Evolutionary conservation across 2,113 vertebrate species (phyloP).

Genomic region (Dendrocopos noguchii): DNA sequence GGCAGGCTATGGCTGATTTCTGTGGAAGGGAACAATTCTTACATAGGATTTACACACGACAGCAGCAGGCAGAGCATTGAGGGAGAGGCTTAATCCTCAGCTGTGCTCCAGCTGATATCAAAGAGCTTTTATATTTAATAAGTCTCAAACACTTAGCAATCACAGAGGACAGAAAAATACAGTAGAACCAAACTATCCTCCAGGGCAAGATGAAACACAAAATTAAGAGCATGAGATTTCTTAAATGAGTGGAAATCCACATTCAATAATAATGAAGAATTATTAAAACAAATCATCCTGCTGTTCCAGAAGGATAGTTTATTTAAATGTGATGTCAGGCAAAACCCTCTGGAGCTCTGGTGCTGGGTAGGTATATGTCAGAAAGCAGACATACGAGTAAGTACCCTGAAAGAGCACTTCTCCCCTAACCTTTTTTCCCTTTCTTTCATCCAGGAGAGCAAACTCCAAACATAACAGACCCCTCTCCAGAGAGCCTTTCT

Average conservation of each 20-base stretch:
- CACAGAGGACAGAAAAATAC: slow-evolving; percentile 36
- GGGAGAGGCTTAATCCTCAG: slow-evolving; percentile 57
- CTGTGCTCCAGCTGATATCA: slow-evolving; percentile 65
- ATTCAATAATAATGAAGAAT: neutral
- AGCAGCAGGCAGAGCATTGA: slow-evolving; percentile 42
- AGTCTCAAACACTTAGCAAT: slow-evolving; percentile 37
- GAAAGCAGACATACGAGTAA: neutral
- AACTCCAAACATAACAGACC: neutral
- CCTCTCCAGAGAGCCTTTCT: neutral
- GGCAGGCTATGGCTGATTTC: slow-evolving; percentile 3
- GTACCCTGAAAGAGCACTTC: neutral
- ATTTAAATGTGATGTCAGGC: neutral
- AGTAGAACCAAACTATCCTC: neutral
- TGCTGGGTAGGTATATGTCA: neutral
- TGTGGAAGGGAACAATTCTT: slow-evolving; percentile 15
- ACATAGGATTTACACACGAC: slow-evolving; percentile 35
- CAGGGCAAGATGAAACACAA: slow-evolving; percentile 21
- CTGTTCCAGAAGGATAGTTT: slow-evolving; percentile 7
- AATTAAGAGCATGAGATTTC: slow-evolving; percentile 5
- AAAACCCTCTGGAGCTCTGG: neutral
- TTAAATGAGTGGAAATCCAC: neutral
- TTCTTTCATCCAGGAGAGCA: neutral
- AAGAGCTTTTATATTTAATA: slow-evolving; percentile 56
- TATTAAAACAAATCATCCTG: neutral
- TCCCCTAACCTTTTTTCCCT: neutral